Evolutionary conservation across 2,888 invertebrate species (phyloP).

Genomic region (Drosophila niveifrons): DNA sequence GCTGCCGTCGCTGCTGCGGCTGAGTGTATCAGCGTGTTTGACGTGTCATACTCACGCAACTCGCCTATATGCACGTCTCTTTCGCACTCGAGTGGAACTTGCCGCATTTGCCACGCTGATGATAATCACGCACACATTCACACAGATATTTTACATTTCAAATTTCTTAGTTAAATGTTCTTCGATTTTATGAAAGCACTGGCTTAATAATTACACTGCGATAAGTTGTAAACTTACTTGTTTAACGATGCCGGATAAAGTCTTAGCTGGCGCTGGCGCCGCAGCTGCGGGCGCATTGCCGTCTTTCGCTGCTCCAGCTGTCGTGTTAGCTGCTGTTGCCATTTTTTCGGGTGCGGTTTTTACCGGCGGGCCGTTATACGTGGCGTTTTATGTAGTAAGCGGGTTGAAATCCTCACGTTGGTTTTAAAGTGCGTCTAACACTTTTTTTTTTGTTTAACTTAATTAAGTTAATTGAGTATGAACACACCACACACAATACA

Average conservation of each 20-base stretch:
- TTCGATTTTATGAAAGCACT: constrained; percentile 6
- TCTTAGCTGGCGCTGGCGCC: constrained; percentile 72
- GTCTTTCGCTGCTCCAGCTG: constrained; percentile 82
- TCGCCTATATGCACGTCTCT: constrained; percentile 63
- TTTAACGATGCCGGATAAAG: constrained; percentile 84
- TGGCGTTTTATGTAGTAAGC: constrained; percentile 62
- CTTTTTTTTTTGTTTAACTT: constrained; percentile 64
- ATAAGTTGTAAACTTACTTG: constrained; percentile 78
- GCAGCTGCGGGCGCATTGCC: constrained; percentile 61
- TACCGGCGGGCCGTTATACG: constrained; percentile 69
- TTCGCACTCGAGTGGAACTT: constrained; percentile 60
- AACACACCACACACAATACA: constrained; percentile 67
- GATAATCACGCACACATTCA: constrained; percentile 51
- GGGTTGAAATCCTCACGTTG: constrained; percentile 64
- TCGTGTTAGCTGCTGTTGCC: constrained; percentile 78
- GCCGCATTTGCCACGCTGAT: constrained; percentile 73
- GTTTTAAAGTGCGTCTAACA: constrained; percentile 71
- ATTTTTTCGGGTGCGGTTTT: constrained; percentile 78
- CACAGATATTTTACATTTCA: constrained; percentile 23
- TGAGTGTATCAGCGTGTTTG: constrained; percentile 64
- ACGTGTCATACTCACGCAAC: constrained; percentile 72
- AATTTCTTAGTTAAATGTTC: neutral
- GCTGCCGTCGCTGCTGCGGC: constrained; percentile 30
- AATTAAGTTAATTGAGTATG: constrained; percentile 79
- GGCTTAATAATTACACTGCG: neutral